Base-by-base conservation (phyloP, 2,797 vertebrate species). In the Coregonus ussuriensis region DNA sequence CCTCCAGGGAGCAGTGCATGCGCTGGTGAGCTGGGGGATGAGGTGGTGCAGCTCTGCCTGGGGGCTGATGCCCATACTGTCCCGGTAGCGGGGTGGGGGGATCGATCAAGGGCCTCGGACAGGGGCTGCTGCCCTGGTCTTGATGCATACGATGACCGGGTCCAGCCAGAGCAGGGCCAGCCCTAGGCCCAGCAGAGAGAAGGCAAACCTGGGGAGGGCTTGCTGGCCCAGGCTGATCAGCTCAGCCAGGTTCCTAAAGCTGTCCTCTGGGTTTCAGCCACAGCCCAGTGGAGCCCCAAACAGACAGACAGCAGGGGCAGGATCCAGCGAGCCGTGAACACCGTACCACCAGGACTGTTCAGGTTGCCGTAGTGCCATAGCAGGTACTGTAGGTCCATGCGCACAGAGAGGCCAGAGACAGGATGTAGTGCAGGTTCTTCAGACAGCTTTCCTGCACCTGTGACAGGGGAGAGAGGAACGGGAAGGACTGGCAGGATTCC, bases 21-120 rank as follows among this genome's bases (percentile, higher is more conserved):
- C 94, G 96, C 92, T 95, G 96, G 94, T 99, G 83, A 99, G 95
- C 93, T 98, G 98, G 3, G 98, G 97, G 85, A 99, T 98, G 79
- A 99, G 95, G 74, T 97, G 96, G 54, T 95, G 95, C 72, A 99
- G 93, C 87, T 97, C 94, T 0, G 95, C 97, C 80, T 97, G 94
- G 0, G 97, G 95, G 85, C 94, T 94, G 82, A 95, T 93, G 72
- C 93, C 93, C 0, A 96, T 96, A 83, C 95, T 96, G 0, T 95
- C 96, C 59, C 95, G 74, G 90, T 95, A 98, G 76, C 95, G 94
- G 21, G 94, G 95, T 3, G 94, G 95, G 3, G 91, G 89, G 21
- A 90, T 86, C 6, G 93, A 79, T 6, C 87, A 88, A 0, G 83
- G 65, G 16, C 83, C 76, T 2, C 87, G 83, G 63, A 87, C 63